These are phyloP conservation scores for Drosophila nigromelanica DNA, from an alignment of 1,140 invertebrate species.

Conservation along the genomic window DNA sequence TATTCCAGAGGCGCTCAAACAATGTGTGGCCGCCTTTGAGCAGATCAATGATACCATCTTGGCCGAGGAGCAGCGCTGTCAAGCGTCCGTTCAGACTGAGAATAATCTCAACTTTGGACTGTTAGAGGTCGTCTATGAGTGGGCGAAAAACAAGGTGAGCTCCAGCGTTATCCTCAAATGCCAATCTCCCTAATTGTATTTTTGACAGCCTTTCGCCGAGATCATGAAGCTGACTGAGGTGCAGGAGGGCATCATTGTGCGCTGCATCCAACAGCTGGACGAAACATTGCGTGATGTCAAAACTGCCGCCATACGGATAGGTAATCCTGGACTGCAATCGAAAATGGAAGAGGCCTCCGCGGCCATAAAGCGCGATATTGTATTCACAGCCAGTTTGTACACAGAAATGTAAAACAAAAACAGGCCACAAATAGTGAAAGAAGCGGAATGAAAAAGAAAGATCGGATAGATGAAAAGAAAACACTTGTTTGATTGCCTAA, in stretches of 20 bases:
- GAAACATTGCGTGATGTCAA: slow-evolving; percentile 96
- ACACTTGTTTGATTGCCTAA: slow-evolving; percentile 47
- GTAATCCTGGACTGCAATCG: slow-evolving; percentile 93
- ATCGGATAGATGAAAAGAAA: slow-evolving; percentile 9
- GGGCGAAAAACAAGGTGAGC: slow-evolving; percentile 93
- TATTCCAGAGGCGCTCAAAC: slow-evolving; percentile 85
- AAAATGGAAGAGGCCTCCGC: slow-evolving; percentile 98
- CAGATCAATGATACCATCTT: slow-evolving; percentile 76
- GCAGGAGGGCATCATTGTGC: slow-evolving; percentile 99
- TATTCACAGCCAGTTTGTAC: slow-evolving; percentile 98
- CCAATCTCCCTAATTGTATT: background rate
- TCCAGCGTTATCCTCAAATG: slow-evolving; percentile 80
- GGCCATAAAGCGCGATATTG: slow-evolving; percentile 98
- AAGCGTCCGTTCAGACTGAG: slow-evolving; percentile 67
- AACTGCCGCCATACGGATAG: slow-evolving; percentile 96
- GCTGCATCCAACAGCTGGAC: slow-evolving; percentile 98
- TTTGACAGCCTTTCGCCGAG: slow-evolving; percentile 90
- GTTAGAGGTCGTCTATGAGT: slow-evolving; percentile 97
- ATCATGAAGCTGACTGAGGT: slow-evolving; percentile 97
- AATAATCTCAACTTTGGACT: slow-evolving; percentile 94
- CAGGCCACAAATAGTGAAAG: background rate
- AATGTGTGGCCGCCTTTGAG: slow-evolving; percentile 74
- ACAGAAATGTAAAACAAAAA: slow-evolving; percentile 85
- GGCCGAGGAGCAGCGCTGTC: slow-evolving; percentile 63
- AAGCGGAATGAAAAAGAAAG: no score